Percentiles rank a stretch among this genome's conserved stretches.
phyloP scores from a whole-genome alignment of 2,888 invertebrate species.

The Harmothoe impar region DNA sequence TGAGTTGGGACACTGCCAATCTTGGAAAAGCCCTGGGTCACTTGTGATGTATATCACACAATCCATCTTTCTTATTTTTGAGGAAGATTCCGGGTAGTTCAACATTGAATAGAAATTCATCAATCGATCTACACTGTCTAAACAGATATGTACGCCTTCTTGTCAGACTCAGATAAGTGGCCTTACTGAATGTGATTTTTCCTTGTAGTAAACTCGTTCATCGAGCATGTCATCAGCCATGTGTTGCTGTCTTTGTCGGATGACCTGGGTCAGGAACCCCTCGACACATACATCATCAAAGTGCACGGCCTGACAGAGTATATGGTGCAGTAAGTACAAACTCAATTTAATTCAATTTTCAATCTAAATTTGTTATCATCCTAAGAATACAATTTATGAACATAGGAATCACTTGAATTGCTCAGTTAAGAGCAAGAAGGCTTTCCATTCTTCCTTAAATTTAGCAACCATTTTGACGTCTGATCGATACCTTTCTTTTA shows the following conservation, averaged over 20 bases:
- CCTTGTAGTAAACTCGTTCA: conserved; percentile 88
- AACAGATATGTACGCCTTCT: too few relatives aligned
- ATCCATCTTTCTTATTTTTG: too few relatives aligned
- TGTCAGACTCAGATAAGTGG: too few relatives aligned
- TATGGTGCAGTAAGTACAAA: conserved; percentile 86
- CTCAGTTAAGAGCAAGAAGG: too few relatives aligned
- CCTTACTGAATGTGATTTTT: conserved; percentile 70
- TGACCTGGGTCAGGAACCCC: conserved; percentile 72
- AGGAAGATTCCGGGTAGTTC: too few relatives aligned
- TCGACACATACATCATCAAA: conserved; percentile 88
- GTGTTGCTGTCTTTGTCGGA: conserved; percentile 82
- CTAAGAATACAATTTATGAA: neutral
- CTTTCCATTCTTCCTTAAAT: too few relatives aligned
- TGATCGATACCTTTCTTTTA: neutral
- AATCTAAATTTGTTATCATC: neutral
- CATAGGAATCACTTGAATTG: too few relatives aligned
- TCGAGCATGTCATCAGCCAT: conserved; percentile 84
- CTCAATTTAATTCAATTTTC: too few relatives aligned
- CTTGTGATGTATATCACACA: too few relatives aligned
- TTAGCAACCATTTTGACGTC: neutral
- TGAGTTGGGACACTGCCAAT: too few relatives aligned
- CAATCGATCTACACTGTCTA: neutral
- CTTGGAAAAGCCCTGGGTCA: too few relatives aligned
- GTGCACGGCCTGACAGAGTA: conserved; percentile 95
- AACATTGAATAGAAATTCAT: too few relatives aligned